Evolutionary conservation across 2,888 invertebrate species (phyloP).

Genomic region (Platycnemis pennipes): DNA sequence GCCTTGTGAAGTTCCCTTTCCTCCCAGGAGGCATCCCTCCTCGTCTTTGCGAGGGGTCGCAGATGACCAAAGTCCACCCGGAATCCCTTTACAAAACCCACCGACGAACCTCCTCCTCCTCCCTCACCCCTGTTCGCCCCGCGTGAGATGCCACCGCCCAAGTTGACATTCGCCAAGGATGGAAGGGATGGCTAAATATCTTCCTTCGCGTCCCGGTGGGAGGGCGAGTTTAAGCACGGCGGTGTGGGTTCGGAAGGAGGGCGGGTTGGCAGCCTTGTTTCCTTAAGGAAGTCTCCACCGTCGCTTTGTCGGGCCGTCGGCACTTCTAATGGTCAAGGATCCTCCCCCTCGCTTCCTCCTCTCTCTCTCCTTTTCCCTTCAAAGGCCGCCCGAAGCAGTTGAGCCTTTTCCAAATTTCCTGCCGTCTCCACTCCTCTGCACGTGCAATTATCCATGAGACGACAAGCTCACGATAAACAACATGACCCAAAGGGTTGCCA

Average conservation of each 20-base stretch:
- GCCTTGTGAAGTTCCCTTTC: neutral
- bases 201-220: neutral
- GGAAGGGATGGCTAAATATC: neutral
- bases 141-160: neutral
- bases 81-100: constrained; percentile 12
- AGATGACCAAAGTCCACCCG: neutral
- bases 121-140: neutral
- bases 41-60: neutral
- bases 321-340: constrained; percentile 22
- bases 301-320: neutral
- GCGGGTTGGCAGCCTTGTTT: neutral
- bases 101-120: neutral
- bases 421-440: neutral
- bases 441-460: constrained; percentile 39
- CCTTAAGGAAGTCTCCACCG: neutral
- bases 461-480: constrained; percentile 2
- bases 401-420: neutral
- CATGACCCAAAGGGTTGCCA: neutral
- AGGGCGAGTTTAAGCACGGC: neutral
- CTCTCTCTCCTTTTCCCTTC: neutral
- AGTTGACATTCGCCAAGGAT: neutral
- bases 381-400: neutral
- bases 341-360: too few species aligned
- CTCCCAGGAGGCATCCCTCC: neutral
- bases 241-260: neutral